Base-by-base conservation (phyloP, 2,797 vertebrate species). In the Thalassophryne amazonica region DNA sequence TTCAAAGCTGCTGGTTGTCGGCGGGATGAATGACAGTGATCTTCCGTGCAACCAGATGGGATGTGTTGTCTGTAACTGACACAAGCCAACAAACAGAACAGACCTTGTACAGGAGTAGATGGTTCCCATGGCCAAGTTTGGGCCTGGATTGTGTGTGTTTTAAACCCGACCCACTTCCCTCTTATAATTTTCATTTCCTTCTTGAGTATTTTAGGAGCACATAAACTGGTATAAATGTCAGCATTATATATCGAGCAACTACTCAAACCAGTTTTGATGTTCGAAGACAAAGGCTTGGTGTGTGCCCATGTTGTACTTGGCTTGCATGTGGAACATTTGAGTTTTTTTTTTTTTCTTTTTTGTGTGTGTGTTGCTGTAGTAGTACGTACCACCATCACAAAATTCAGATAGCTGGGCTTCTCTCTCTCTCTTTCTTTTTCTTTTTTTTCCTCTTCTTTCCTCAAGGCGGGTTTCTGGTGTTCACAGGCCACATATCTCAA, bases 101-200 rank as follows among this genome's bases (percentile, higher is more conserved):
- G 43, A 56, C 62, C 64, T 72, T 73, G 65, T 69, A 43, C 71
- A 54, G 62, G 40, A 36, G 60, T 62, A 63, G 61, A 70, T 60
- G 73, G 66, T 81, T 84, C 78, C 61, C 72, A 72, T 84, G 79
- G 70, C 63, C 67, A 63, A 58, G 75, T 75, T 72, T 67, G 50
- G 60, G 60, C 51, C 73, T 69, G 69, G 81, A 83, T 82, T 63
- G 43, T 83, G 65, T 83, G 62, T 81, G 81, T 88, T 86, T 88
- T 85, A 84, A 86, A 84, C 57, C 43, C 10, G 19, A 80, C 73
- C 63, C 61, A 88, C 86, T 91, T 91, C 86, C 83, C 71, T 83
- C 63, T 84, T 71, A 72, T 78, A 54, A 69, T 79, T 88, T 79
- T 89, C 84, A 80, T 87, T 90, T 91, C 86, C 88, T 87, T 86